Base-by-base conservation (phyloP, 2,888 invertebrate species). In the Lithodes maja region DNA sequence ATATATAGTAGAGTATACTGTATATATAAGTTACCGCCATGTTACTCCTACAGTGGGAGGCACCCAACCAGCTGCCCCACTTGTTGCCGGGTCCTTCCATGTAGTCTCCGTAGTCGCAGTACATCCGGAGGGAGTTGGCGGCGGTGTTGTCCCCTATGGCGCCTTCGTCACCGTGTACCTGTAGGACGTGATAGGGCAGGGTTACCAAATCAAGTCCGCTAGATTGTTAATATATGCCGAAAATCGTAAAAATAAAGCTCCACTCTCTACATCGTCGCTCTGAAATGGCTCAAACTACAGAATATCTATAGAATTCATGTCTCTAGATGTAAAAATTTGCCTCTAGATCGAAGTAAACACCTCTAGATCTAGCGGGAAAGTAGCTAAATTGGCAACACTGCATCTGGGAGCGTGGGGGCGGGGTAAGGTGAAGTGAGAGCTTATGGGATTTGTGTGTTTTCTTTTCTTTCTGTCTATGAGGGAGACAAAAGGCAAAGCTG, bases 81-180 rank as follows among this genome's bases (percentile, higher is more conserved):
- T 87, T 83, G 71, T 83, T 87, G 33, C 87, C 87, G 0, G 87
- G 79, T 2, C 77, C 69, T n/a, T 87, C 87, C n/a, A 87, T 2
- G 53, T 61, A 75, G 9, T 77, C 69, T 3, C 68, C 81, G 3
- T 49, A 7, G 3, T 3, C 7, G 49, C 83, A 87, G 78, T 69
- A 87, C 83, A 83, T 77, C 68, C 78, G 68, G 1, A 83, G 69
- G 0, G 83, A 71, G 78, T 83, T 83, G 71, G 83, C 83, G n/a
- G 87, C 83, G 3, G 83, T 78, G 78, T 78, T 77, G 49, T 83
- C 78, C 1, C 54, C 77, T 7, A 87, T 7, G 53, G 78, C 9
- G 5, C 83, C 78, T 7, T 53, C 52, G 12, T 78, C 78, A 15
- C 55, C 49, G 50, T 82, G 82, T 12, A 54, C 61, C 82, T 82